Evolutionary conservation across 2,113 vertebrate species (phyloP), one percentile per base, ranked within the genome.

Genomic region (Verasper variegatus): DNA sequence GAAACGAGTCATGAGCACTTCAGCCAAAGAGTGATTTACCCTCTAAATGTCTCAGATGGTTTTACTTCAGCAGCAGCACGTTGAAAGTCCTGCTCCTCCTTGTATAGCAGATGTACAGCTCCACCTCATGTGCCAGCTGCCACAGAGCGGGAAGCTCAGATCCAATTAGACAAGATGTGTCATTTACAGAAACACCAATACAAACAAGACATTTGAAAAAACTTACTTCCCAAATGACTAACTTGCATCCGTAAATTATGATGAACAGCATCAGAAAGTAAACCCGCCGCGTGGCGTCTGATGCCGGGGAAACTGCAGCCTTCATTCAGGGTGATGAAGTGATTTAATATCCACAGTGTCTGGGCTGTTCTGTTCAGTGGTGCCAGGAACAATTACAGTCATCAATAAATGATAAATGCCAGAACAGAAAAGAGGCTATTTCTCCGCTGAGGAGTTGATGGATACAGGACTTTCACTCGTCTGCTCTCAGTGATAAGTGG

Each of bases 391-490:
- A 86, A 90, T 91, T 86, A 85, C 83, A 40, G 24, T 89, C 86
- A 89, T 92, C 84, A 90, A 91, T 91, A 90, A 90, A 82, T 90
- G 88, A 89, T 84, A 89, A 85, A 91, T 86, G 80, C 65, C 75
- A 86, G 78, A 84, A 84, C 58, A 73, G 59, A 79, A 37, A 70
- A 81, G 66, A 82, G 81, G 78, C 74, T 68, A 67, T 89, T 85
- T 76, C 75, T 82, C 81, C 70, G 47, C 68, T 31, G 73, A 77
- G 71, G 58, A 87, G 81, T 62, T 74, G 81, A 89, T 78, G 69
- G 77, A 85, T 78, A 73, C 60, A 17, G 75, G 81, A 76, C 77
- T 63, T 79, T 63, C 57, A 42, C 18, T 85, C 51, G 57, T 75
- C 3, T 51, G 74, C 76, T 73, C 55, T 76, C 45, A 47, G 47